These are phyloP conservation scores for Hemistola chrysoprasaria DNA, from an alignment of 2,888 invertebrate genomes.

Conservation along the genomic window DNA sequence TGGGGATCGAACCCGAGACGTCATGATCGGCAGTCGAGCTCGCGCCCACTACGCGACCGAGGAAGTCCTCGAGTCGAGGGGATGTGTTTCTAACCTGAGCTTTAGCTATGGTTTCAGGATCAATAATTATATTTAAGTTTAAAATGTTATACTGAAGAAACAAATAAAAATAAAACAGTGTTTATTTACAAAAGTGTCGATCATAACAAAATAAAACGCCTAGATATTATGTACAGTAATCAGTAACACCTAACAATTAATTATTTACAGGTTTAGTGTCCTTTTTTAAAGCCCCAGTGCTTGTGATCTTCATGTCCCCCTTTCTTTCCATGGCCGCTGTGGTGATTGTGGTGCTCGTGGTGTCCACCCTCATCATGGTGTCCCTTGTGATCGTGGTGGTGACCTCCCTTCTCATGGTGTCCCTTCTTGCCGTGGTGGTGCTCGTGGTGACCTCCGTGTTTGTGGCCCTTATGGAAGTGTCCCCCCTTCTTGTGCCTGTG, in stretches of 20 bases:
- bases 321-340: slow-evolving; percentile 88
- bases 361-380: slow-evolving; percentile 90
- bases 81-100: no score
- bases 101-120: no score
- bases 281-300: slow-evolving; percentile 87
- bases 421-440: slow-evolving; percentile 92
- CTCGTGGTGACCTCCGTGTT: slow-evolving; percentile 88
- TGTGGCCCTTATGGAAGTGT: slow-evolving; percentile 89
- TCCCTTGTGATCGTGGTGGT: slow-evolving; percentile 90
- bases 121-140: no score
- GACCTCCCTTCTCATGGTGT: slow-evolving; percentile 89
- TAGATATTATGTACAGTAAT: slow-evolving; percentile 6
- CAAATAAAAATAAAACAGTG: slow-evolving; percentile 1
- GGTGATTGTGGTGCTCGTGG: slow-evolving; percentile 89
- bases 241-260: slow-evolving; percentile 21
- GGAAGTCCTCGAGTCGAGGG: no score
- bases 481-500: slow-evolving; percentile 91
- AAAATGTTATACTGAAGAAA: no score
- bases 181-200: slow-evolving; percentile 20
- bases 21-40: no score
- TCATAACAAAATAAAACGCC: slow-evolving; percentile 21
- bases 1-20: no score
- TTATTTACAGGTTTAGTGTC: slow-evolving; percentile 49
- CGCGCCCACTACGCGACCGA: no score
- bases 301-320: slow-evolving; percentile 90